phyloP scores from a whole-genome alignment of 1,140 invertebrate species.

The Drosophila bipectinata region DNA sequence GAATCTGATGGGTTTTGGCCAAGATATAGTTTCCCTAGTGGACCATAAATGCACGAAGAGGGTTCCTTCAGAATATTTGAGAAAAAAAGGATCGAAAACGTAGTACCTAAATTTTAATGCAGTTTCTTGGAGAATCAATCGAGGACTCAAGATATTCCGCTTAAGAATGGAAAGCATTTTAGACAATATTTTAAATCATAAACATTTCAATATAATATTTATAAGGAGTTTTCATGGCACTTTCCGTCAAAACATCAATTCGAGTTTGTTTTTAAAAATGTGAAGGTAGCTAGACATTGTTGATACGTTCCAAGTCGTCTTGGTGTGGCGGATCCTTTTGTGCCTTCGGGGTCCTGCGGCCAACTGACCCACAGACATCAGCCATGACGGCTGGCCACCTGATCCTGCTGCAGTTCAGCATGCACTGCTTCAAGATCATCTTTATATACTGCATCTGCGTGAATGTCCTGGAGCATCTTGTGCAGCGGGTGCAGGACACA shows the following conservation, averaged over 20 bases:
- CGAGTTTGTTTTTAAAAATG: slow-evolving; percentile 1
- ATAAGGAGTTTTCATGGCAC: background rate
- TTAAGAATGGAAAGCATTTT: too few relatives aligned
- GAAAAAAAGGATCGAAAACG: too few relatives aligned
- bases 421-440: slow-evolving; percentile 62
- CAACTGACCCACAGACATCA: background rate
- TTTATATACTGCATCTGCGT: slow-evolving; percentile 68
- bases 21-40: too few relatives aligned
- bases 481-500: slow-evolving; percentile 33
- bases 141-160: too few relatives aligned
- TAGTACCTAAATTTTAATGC: too few relatives aligned
- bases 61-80: too few relatives aligned
- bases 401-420: slow-evolving; percentile 57
- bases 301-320: background rate
- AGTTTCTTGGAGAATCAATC: too few relatives aligned
- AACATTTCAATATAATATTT: too few relatives aligned
- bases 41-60: too few relatives aligned
- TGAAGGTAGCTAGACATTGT: background rate
- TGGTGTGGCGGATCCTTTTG: background rate
- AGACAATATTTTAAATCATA: too few relatives aligned
- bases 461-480: slow-evolving; percentile 50
- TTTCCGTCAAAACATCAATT: background rate
- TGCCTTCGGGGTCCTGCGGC: background rate
- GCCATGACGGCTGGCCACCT: slow-evolving; percentile 10
- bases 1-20: too few relatives aligned